Percentiles rank a stretch among this genome's conserved stretches.
Conservation (phyloP, 2,888 invertebrate species). For the Apomyelois bistriatella region DNA sequence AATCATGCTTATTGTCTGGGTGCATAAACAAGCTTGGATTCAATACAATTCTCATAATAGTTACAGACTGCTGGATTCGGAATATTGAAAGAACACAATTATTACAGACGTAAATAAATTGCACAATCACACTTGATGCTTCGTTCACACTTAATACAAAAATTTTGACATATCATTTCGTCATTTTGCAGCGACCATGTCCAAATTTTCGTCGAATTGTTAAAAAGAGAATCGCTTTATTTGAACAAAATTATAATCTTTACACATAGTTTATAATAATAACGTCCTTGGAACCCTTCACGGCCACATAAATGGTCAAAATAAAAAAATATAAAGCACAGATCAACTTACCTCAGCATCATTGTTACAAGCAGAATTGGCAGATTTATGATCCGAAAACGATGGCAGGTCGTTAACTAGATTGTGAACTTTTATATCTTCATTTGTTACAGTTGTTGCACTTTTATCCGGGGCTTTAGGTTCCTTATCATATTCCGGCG, state of each 20-base stretch:
- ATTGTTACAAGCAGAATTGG: slow-evolving; percentile 48
- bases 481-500: slow-evolving; percentile 87
- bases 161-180: slow-evolving; percentile 53
- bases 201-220: not conserved
- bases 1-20: too few relatives aligned
- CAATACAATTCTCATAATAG: too few relatives aligned
- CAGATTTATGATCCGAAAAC: slow-evolving; percentile 60
- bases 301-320: slow-evolving; percentile 28
- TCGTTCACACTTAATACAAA: slow-evolving; percentile 25
- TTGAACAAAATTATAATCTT: not conserved
- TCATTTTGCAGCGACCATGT: slow-evolving; percentile 37
- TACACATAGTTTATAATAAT: not conserved
- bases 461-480: slow-evolving; percentile 87
- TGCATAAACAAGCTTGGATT: too few relatives aligned
- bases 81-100: not conserved
- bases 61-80: too few relatives aligned
- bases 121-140: slow-evolving; percentile 26
- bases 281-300: slow-evolving; percentile 3
- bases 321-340: slow-evolving; percentile 52
- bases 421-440: slow-evolving; percentile 72
- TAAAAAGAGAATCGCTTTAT: slow-evolving; percentile 2
- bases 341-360: slow-evolving; percentile 72
- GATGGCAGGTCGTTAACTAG: slow-evolving; percentile 60
- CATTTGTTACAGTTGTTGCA: slow-evolving; percentile 56
- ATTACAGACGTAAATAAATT: slow-evolving; percentile 17